Conservation (phyloP, 2,113 vertebrate genomes). For the Smithornis capensis region DNA sequence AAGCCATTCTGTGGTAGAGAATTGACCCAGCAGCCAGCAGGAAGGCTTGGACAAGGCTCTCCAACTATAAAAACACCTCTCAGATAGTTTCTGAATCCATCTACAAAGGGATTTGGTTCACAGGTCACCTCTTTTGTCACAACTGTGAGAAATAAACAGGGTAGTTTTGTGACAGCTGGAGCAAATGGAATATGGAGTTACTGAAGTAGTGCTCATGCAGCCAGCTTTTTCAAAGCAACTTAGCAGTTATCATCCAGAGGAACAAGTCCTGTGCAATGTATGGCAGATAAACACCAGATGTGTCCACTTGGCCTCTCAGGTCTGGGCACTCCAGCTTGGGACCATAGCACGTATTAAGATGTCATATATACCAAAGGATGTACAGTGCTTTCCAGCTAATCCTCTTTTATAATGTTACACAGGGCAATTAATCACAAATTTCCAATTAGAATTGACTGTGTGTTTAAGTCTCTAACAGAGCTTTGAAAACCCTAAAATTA, state of each 20-base stretch:
- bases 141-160: background rate
- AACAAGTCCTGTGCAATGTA: background rate
- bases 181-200: background rate
- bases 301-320: background rate
- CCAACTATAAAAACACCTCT: background rate
- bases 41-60: background rate
- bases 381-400: background rate
- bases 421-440: background rate
- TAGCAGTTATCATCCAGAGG: background rate
- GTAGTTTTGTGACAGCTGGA: background rate
- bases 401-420: background rate
- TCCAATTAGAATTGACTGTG: background rate
- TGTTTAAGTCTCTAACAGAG: background rate
- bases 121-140: background rate
- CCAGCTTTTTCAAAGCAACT: background rate
- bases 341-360: background rate
- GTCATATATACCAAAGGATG: background rate
- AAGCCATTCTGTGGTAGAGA: rapidly evolving
- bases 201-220: background rate
- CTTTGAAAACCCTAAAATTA: background rate
- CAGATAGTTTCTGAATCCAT: background rate
- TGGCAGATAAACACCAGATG: background rate
- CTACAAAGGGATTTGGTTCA: background rate
- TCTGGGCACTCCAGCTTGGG: background rate
- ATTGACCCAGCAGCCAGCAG: background rate